Evolutionary conservation across 1,140 invertebrate species (phyloP), one percentile per base, ranked within the genome.

Genomic region (Trichoplusia ni): DNA sequence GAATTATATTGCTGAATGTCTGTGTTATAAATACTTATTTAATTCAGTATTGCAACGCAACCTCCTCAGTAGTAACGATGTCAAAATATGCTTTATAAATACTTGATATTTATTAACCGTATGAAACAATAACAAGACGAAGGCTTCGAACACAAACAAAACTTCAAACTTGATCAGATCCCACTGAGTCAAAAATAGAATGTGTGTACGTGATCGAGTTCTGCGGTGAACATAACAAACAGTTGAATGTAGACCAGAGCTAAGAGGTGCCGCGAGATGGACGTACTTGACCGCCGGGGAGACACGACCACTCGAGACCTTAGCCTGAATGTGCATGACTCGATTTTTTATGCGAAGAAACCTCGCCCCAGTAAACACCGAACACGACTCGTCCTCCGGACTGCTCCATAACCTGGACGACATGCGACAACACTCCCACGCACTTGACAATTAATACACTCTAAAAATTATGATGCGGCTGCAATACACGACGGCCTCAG

Each of bases 321-420:
- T 77, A 71, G 74, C 74, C 74, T 77, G 70, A 69, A 73, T 77
- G 71, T 77, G 71, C 74, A 73, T 77, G 71, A 77, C 71, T 71
- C 44, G 71, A 66, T 59, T 77, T 77, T 77, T 69, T 71, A 67
- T 69, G 35, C 46, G 58, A 62, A 53, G 47, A 64, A 69, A 69
- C 68, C 66, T 69, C 67, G 68, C 64, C 66, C 68, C 47, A 69
- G 42, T 73, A 67, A 72, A 13, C 60, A 63, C 33, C 61, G 27
- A 46, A 62, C 58, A 62, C 64, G 53, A 54, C 51, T 62, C 65
- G 65, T 64, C 58, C 60, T 71, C 59, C 47, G 19, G 23, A 21
- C 13, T 14, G n/a, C 31, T 13, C 46, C 14, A 13, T 25, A 53
- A 25, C 27, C 29, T 25, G 42, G 18, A 29, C 33, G 35, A 33